Percentiles rank a stretch among this genome's conserved stretches.
Conservation (phyloP, 2,113 vertebrate species). For the Boulengeromyrus knoepffleri region DNA sequence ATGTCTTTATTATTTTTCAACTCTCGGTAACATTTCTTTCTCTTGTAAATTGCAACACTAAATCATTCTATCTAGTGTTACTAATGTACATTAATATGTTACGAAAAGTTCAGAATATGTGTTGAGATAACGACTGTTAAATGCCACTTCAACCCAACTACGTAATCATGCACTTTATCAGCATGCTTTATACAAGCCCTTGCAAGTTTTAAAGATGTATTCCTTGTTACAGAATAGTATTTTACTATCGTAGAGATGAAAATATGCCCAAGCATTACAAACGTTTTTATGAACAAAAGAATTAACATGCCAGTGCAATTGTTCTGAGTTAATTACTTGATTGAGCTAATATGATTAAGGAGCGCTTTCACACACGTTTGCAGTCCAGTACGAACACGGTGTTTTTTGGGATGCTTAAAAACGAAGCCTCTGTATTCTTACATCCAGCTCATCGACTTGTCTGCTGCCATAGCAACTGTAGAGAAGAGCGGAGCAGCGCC, state of each 20-base stretch:
- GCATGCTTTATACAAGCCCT: neutral
- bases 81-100: neutral
- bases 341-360: neutral
- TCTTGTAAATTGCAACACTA: neutral
- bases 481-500: constrained; percentile 61
- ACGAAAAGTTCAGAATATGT: neutral
- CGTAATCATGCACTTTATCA: neutral
- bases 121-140: neutral
- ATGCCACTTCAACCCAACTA: neutral
- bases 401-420: constrained; percentile 4
- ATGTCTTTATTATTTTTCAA: neutral
- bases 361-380: neutral
- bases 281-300: neutral
- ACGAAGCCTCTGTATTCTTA: constrained; percentile 38
- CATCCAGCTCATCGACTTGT: constrained; percentile 62
- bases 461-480: constrained; percentile 76
- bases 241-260: neutral
- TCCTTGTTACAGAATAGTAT: neutral
- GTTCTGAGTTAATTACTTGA: neutral
- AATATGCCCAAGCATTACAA: neutral
- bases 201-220: neutral
- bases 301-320: neutral
- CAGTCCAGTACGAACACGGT: neutral
- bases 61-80: neutral
- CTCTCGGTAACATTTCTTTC: neutral